Evolutionary conservation across 2,797 vertebrate species (phyloP).

Genomic region (Lacerta viridis): DNA sequence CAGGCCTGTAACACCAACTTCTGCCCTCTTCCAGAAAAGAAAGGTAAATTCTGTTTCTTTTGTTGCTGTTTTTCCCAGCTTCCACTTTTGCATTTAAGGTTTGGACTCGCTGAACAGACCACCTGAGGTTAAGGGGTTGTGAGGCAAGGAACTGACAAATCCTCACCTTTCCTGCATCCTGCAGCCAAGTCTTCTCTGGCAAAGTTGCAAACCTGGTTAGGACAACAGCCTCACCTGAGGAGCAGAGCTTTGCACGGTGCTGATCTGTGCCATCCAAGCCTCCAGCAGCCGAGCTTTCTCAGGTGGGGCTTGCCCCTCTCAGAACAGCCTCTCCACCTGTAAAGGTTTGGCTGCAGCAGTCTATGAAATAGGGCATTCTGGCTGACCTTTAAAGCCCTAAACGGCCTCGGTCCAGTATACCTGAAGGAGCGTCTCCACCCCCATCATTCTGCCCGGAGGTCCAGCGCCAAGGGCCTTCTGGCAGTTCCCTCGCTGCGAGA

Average conservation of each 20-base stretch:
- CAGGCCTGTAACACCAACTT: slow-evolving; percentile 90
- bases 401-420: no score
- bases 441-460: no score
- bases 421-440: no score
- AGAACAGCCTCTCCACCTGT: background rate
- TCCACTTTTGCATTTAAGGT: background rate
- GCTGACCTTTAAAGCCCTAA: no score
- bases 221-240: no score
- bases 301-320: background rate
- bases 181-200: background rate
- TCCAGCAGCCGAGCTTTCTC: no score
- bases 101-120: background rate
- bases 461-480: no score
- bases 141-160: no score
- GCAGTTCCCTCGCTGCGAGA: no score
- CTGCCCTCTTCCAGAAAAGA: slow-evolving; percentile 81
- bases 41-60: slow-evolving; percentile 66
- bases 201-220: no score
- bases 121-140: background rate
- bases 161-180: background rate
- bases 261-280: no score
- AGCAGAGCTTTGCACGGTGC: no score
- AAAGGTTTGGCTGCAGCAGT: background rate
- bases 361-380: background rate
- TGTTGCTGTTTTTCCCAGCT: background rate